phyloP scores from a whole-genome alignment of 1,140 invertebrate species.

The Rhynchophorus ferrugineus region DNA sequence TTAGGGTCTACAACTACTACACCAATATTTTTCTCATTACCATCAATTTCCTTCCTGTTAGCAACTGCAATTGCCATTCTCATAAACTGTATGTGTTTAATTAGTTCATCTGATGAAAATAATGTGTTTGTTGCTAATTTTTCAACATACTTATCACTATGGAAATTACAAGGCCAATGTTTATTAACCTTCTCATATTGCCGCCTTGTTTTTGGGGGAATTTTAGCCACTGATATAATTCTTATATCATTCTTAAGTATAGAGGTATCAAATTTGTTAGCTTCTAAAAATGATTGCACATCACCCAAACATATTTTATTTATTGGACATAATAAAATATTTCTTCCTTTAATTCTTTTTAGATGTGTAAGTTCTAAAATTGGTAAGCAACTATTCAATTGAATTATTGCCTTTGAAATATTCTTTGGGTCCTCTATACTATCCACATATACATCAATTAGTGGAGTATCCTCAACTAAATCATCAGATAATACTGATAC shows the following conservation, averaged over 20 bases:
- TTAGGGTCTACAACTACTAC: slow-evolving; percentile 64
- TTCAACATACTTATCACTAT: slow-evolving; percentile 66
- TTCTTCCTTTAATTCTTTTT: slow-evolving; percentile 60
- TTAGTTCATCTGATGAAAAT: slow-evolving; percentile 53
- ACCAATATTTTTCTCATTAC: slow-evolving; percentile 24
- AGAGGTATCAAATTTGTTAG: slow-evolving; percentile 45
- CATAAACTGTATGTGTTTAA: slow-evolving; percentile 56
- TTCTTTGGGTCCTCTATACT: slow-evolving; percentile 51
- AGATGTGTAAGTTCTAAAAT: slow-evolving; percentile 60
- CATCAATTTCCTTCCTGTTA: slow-evolving; percentile 22
- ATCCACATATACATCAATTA: slow-evolving; percentile 52
- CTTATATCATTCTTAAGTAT: slow-evolving; percentile 48
- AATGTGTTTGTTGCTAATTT: slow-evolving; percentile 52
- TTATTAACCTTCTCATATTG: slow-evolving; percentile 58
- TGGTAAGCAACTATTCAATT: slow-evolving; percentile 48
- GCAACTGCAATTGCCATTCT: slow-evolving; percentile 50
- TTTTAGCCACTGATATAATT: slow-evolving; percentile 51
- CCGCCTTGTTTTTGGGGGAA: slow-evolving; percentile 52
- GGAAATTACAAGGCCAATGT: slow-evolving; percentile 81
- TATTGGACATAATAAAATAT: slow-evolving; percentile 51
- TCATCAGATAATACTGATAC: slow-evolving; percentile 48
- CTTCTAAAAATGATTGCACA: slow-evolving; percentile 44
- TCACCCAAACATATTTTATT: slow-evolving; percentile 28
- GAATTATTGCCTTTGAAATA: slow-evolving; percentile 54
- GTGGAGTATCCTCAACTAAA: slow-evolving; percentile 43